A percentile compares a stretch with the other conserved stretches of the same genome.
phyloP scores from a whole-genome alignment of 2,888 invertebrate genomes.

The Volucella inflata region DNA sequence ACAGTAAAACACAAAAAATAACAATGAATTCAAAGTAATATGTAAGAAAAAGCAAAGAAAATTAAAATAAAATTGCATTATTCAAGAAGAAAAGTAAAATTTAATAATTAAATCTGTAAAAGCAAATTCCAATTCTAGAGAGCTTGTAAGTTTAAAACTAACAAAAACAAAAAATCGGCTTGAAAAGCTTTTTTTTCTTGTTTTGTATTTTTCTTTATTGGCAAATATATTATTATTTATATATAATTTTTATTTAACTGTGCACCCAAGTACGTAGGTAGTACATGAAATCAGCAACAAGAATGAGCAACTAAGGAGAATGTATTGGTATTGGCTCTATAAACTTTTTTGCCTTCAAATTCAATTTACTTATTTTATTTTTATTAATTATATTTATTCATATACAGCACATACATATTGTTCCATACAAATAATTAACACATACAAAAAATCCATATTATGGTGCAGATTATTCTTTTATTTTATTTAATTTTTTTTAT shows the following conservation, averaged over 20 bases:
- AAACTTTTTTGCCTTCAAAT: slow-evolving; percentile 54
- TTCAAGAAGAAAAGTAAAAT: slow-evolving; percentile 30
- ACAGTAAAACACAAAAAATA: slow-evolving; percentile 43
- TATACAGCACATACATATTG: slow-evolving; percentile 46
- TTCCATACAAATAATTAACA: slow-evolving; percentile 43
- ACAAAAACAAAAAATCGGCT: slow-evolving; percentile 35
- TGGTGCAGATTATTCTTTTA: slow-evolving; percentile 17
- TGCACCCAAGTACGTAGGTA: slow-evolving; percentile 3
- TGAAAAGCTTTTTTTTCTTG: slow-evolving; percentile 46
- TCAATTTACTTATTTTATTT: slow-evolving; percentile 5
- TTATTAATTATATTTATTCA: slow-evolving; percentile 31
- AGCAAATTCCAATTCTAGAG: slow-evolving; percentile 21
- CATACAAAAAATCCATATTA: slow-evolving; percentile 34
- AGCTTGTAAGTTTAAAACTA: slow-evolving; percentile 46
- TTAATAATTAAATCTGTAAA: slow-evolving; percentile 5
- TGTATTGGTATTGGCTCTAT: slow-evolving; percentile 31
- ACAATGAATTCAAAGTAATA: slow-evolving; percentile 56
- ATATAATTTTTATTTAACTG: slow-evolving; percentile 18
- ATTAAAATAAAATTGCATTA: slow-evolving; percentile 38
- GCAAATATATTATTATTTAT: slow-evolving; percentile 1
- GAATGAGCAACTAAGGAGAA: slow-evolving; percentile 26
- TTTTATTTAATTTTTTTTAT: slow-evolving; percentile 34
- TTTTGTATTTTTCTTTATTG: slow-evolving; percentile 1
- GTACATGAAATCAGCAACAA: slow-evolving; percentile 29
- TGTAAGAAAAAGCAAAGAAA: slow-evolving; percentile 32